These are phyloP conservation scores for Spinus pinus DNA, from an alignment of 2,797 vertebrate species.

Conservation along the genomic window DNA sequence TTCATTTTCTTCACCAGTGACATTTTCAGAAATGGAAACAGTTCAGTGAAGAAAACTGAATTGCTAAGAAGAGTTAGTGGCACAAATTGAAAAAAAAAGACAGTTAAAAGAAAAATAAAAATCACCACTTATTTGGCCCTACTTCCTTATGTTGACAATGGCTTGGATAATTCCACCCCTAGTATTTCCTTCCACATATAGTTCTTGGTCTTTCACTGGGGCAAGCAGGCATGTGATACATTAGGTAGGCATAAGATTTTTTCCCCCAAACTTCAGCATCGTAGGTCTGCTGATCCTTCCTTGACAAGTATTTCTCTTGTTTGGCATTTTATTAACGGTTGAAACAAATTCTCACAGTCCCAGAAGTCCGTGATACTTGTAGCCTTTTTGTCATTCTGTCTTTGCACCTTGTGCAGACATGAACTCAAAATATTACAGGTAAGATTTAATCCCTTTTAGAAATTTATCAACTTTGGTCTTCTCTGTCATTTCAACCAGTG, in stretches of 20 bases:
- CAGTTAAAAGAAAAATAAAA: not conserved
- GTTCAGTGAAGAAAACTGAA: not conserved
- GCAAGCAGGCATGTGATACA: not conserved
- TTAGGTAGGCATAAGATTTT: not conserved
- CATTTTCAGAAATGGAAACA: not conserved
- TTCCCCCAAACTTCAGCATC: not conserved
- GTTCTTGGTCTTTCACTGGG: not conserved
- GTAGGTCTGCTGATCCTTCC: not conserved
- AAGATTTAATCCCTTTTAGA: not conserved
- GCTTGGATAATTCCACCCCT: not conserved
- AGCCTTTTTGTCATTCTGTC: not conserved
- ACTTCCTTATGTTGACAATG: not conserved
- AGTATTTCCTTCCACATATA: not conserved
- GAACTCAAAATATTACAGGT: not conserved
- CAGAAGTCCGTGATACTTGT: not conserved
- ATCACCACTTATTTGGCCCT: not conserved
- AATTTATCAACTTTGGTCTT: not conserved
- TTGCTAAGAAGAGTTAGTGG: accelerated
- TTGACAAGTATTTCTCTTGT: not conserved
- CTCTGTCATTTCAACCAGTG: not conserved
- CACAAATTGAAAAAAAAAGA: not conserved
- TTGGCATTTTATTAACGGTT: not conserved
- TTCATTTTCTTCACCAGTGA: not conserved
- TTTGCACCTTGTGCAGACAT: not conserved
- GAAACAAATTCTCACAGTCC: not conserved